phyloP scores from a whole-genome alignment of 2,888 invertebrate species.

The Cataglyphis livida region DNA sequence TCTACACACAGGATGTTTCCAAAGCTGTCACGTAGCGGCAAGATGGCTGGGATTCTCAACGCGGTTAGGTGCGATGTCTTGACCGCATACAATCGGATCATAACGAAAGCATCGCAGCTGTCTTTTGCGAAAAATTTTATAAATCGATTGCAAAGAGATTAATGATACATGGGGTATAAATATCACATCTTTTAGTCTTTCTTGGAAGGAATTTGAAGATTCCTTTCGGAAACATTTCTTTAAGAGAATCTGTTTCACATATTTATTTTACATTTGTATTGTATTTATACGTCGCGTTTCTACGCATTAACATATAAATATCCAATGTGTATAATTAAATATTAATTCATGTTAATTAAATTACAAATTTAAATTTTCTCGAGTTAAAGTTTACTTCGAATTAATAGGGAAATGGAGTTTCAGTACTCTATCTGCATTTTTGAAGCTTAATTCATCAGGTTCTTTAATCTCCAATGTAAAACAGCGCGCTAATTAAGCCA shows the following conservation, averaged over 20 bases:
- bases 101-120: slow-evolving; percentile 2
- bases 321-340: slow-evolving; percentile 10
- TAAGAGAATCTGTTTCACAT: not conserved
- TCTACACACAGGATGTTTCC: slow-evolving; percentile 30
- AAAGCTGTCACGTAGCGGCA: slow-evolving; percentile 42
- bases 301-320: not conserved
- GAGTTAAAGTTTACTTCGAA: slow-evolving; percentile 43
- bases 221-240: not conserved
- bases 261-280: not conserved
- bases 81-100: slow-evolving; percentile 23
- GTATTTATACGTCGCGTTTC: not conserved
- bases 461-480: slow-evolving; percentile 53
- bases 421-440: slow-evolving; percentile 50
- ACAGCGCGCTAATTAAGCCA: slow-evolving; percentile 50
- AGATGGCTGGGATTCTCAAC: slow-evolving; percentile 34
- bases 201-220: not conserved
- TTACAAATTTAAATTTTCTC: slow-evolving; percentile 39
- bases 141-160: slow-evolving; percentile 7
- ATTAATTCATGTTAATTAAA: slow-evolving; percentile 42
- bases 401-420: slow-evolving; percentile 51
- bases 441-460: slow-evolving; percentile 55
- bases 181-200: not conserved
- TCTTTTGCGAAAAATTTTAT: slow-evolving; percentile 18
- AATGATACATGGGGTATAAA: not conserved
- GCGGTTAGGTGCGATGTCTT: slow-evolving; percentile 35